These are phyloP conservation scores for Ridgeia piscesae DNA, from an alignment of 1,140 invertebrate genomes.

Conservation along the genomic window DNA sequence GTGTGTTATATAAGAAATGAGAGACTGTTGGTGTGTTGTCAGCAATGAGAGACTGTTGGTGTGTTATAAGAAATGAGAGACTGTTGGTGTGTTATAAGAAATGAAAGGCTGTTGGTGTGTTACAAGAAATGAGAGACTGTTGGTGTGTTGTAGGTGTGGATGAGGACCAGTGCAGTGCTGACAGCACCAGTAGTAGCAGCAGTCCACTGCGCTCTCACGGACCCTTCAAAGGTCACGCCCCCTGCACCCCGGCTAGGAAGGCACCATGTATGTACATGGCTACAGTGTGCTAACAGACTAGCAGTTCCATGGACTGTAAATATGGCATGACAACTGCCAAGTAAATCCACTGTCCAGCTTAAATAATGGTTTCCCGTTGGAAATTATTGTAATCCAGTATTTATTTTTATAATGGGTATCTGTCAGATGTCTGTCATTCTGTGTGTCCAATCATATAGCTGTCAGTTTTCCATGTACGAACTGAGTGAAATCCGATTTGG, in stretches of 20 bases:
- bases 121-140: neutral
- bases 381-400: no score
- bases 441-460: no score
- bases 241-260: neutral
- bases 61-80: neutral
- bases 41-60: neutral
- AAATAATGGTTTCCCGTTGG: no score
- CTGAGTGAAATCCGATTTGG: no score
- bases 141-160: neutral
- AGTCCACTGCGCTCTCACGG: neutral
- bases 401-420: no score
- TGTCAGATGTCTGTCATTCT: no score
- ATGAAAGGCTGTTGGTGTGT: neutral
- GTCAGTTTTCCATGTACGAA: no score
- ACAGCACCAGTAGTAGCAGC: neutral
- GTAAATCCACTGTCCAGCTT: no score
- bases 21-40: neutral
- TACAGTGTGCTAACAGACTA: no score
- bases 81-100: neutral
- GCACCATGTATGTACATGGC: neutral
- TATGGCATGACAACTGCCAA: no score
- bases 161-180: neutral
- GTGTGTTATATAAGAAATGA: neutral
- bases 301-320: no score
- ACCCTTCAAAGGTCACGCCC: neutral